Evolutionary conservation across 2,888 invertebrate species (phyloP), one percentile per base, ranked within the genome.

Genomic region (Prenolepis imparis): DNA sequence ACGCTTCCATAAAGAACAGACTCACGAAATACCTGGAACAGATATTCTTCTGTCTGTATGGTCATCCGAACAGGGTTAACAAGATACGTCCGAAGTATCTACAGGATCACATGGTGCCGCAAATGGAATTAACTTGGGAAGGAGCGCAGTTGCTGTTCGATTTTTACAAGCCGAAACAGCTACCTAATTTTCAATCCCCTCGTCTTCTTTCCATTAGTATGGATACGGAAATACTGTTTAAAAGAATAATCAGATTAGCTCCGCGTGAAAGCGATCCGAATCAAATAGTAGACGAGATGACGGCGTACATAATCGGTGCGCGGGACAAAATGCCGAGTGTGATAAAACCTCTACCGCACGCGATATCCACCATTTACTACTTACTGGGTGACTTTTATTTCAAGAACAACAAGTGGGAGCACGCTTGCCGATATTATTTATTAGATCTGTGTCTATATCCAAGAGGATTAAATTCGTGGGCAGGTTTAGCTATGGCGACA

Each of bases 381-480:
- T 95, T 99, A n/a, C 95, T 99, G 36, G 99, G 97, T 0, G 99
- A 99, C 95, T 98, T 97, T 95, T 97, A 98, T 95, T 98, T 99
- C 92, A 99, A 99, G 95, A 98, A 97, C 92, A 97, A 97, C 90
- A 98, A 98, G 89, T 96, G 96, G 89, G 95, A 95, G 41, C 96
- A 96, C 93, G 97, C 98, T 15, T 96, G 97, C 3, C 97, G 97
- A 92, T 98, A 97, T 94, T 99, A 98, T 93, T 96, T 97, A 80
- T 95, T 97, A 90, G 99, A 99, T 95, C 95, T 99, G 36, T 97
- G 98, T 87, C 96, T 98, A 44, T 97, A 97, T 94, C 97, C 97
- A 0, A 95, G 96, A 75, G 96, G 99, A 73, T 96, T 98, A 83
- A 98, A 98, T 95, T 98, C 99, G 0, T 99, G 99, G 99, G 98